Evolutionary conservation across 2,113 vertebrate species (phyloP), one percentile per base, ranked within the genome.

Genomic region (Xiphophorus hellerii): DNA sequence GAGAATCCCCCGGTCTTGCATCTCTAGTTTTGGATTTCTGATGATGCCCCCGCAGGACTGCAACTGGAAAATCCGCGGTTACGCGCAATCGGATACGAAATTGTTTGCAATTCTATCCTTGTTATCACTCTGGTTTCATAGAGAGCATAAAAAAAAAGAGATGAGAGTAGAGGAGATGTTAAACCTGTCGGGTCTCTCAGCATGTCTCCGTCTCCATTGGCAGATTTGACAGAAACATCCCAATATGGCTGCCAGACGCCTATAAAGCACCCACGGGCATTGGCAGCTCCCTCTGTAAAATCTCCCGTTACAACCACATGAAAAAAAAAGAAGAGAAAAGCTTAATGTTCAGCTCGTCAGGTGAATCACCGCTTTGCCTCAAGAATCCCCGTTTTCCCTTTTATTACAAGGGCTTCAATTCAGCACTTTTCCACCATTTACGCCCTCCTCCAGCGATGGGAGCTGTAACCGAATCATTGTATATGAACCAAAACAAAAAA

Each of bases 151-250:
- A 42, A 69, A 27, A 7, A 42, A 69, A 72, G 71, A 51, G 28
- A 62, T 81, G 77, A 71, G 62, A 77, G 63, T 48, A 20, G 20
- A 48, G 54, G 66, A 79, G 73, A 80, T 63, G 87, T 90, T 83
- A 44, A 81, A 88, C 86, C 86, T 78, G 80, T 73, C 63, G 83
- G 87, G 79, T 80, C 85, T 86, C 75, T 77, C 73, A 66, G 81
- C 71, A 35, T 71, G 80, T 74, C 71, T 67, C 87, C 84, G 73
- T 85, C 81, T 81, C 81, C 77, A 3, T 54, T 78, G 85, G 86
- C 90, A 89, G 92, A 91, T 90, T 88, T 91, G 90, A 90, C 92
- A 87, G 87, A 78, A 81, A 83, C 86, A 84, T 85, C 83, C 81
- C 77, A 74, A 74, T 73, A 85, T 73, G 79, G 84, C 83, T 90